Percentiles rank a stretch among this genome's conserved stretches.
These are phyloP conservation scores for Aurelia sp. DNA, from an alignment of 30 jellyfish, hydroid and myxozoan species.

Conservation along the genomic window DNA sequence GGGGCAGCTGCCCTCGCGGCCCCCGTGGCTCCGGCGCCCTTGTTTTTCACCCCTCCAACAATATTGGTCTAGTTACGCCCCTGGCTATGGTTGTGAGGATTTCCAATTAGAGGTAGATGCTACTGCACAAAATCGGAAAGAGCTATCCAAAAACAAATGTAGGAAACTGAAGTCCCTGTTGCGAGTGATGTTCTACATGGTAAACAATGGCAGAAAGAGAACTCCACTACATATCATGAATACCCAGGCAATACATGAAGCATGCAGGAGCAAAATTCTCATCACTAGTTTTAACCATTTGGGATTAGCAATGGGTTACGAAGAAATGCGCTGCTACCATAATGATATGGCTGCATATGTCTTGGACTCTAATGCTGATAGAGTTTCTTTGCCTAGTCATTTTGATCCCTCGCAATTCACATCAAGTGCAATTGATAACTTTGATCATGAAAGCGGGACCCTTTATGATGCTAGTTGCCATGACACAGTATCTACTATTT, in stretches of 20 bases:
- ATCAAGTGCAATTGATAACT: slow-evolving; percentile 13
- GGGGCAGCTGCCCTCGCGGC: no score
- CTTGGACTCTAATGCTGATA: no score
- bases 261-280: slow-evolving; percentile 18
- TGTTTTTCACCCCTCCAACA: no score
- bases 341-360: no score
- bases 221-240: slow-evolving; percentile 1
- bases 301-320: not conserved
- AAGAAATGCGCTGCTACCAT: no score
- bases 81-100: no score
- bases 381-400: no score
- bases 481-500: not conserved
- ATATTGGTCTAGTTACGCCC: no score
- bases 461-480: slow-evolving; percentile 16
- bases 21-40: no score
- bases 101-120: not conserved
- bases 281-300: slow-evolving; percentile 2
- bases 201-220: not conserved
- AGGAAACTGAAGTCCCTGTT: slow-evolving; percentile 8
- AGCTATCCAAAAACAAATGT: slow-evolving; percentile 7
- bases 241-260: not conserved
- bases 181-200: slow-evolving; percentile 7
- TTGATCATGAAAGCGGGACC: slow-evolving; percentile 12
- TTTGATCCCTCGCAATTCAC: not conserved
- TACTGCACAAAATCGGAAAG: slow-evolving; percentile 8